phyloP scores from a whole-genome alignment of 1,140 invertebrate species.

The Anthonomus grandis region DNA sequence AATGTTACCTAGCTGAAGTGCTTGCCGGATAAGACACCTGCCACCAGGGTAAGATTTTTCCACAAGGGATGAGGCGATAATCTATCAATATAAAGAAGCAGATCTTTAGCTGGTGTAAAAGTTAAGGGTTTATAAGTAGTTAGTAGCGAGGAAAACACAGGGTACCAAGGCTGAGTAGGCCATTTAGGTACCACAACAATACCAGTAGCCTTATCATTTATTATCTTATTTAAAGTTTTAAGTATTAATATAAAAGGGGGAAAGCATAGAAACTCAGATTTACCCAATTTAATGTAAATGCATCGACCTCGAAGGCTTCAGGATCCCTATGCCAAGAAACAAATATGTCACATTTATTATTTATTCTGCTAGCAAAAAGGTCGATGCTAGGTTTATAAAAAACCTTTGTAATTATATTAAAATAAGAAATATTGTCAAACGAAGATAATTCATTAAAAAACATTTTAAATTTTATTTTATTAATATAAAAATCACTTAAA shows the following conservation, averaged over 20 bases:
- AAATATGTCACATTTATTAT: conserved; percentile 35
- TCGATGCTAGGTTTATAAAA: conserved; percentile 33
- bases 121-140: conserved; percentile 13
- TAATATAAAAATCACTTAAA: too few species aligned
- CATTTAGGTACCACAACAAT: conserved; percentile 37
- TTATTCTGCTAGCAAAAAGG: conserved; percentile 36
- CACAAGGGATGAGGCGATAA: neutral
- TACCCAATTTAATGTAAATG: too few species aligned
- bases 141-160: conserved; percentile 20
- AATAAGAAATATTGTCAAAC: too few species aligned
- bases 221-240: conserved; percentile 34
- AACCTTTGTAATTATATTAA: too few species aligned
- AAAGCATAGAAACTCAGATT: conserved; percentile 39
- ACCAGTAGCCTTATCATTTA: conserved; percentile 31
- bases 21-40: neutral
- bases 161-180: conserved; percentile 31
- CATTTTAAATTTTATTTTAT: too few species aligned
- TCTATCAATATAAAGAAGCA: conserved; percentile 4
- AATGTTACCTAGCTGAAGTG: neutral
- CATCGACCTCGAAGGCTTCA: too few species aligned
- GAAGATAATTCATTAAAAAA: too few species aligned
- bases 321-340: too few species aligned
- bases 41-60: neutral
- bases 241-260: conserved; percentile 38
- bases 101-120: conserved; percentile 18